Evolutionary conservation across 2,113 vertebrate species (phyloP).

Genomic region (Istiophorus platypterus): DNA sequence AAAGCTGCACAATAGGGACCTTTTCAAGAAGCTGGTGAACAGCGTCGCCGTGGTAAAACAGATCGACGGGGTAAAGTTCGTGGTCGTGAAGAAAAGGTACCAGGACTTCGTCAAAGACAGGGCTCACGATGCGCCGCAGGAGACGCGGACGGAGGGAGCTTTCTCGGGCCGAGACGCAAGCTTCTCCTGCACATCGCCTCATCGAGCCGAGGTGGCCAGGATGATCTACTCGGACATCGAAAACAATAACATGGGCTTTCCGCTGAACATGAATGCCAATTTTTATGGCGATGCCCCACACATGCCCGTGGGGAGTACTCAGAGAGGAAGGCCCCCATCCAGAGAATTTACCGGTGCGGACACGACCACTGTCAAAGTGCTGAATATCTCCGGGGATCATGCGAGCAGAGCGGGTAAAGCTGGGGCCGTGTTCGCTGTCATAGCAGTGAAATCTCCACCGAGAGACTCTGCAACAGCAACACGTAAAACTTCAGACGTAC

Average conservation of each 20-base stretch:
- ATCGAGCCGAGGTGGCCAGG: constrained; percentile 35
- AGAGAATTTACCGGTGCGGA: constrained; percentile 34
- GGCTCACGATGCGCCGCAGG: background rate
- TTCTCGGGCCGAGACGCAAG: constrained; percentile 30
- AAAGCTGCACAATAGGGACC: constrained; percentile 85
- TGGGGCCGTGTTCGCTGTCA: constrained; percentile 79
- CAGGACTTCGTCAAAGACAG: constrained; percentile 73
- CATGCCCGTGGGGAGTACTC: background rate
- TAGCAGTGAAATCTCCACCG: constrained; percentile 74
- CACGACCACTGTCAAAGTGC: constrained; percentile 62
- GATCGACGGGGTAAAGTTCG: constrained; percentile 86
- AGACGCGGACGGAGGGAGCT: constrained; percentile 45
- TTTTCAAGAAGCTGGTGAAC: constrained; percentile 90
- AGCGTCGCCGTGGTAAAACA: constrained; percentile 89
- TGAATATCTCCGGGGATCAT: constrained; percentile 68
- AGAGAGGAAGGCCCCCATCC: background rate
- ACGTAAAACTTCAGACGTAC: constrained; percentile 57
- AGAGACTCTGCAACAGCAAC: constrained; percentile 11
- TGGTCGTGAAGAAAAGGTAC: constrained; percentile 86
- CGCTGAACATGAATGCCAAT: constrained; percentile 27
- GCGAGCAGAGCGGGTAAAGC: constrained; percentile 46
- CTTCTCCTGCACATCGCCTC: constrained; percentile 46
- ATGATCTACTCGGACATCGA: constrained; percentile 60
- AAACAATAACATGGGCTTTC: constrained; percentile 64
- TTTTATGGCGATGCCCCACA: background rate